phyloP scores from a whole-genome alignment of 1,140 invertebrate species.

The Drosophila sulfurigaster region DNA sequence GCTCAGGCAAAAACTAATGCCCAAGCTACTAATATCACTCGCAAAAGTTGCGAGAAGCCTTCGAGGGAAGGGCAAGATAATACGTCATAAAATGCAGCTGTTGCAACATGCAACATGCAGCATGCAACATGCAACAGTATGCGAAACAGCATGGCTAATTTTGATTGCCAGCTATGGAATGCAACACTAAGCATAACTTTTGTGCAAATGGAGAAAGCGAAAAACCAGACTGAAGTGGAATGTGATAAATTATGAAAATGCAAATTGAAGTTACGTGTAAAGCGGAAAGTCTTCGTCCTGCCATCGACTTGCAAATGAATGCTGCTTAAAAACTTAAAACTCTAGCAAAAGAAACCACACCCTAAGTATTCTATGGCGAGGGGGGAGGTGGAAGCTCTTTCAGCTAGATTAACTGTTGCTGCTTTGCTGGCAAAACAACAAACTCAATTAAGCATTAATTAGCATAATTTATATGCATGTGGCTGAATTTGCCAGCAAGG shows the following conservation, averaged over 20 bases:
- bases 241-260: slow-evolving; percentile 68
- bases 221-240: not conserved
- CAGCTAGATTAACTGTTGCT: slow-evolving; percentile 27
- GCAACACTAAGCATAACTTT: slow-evolving; percentile 12
- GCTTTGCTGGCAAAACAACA: slow-evolving; percentile 39
- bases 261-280: slow-evolving; percentile 57
- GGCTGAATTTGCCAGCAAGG: slow-evolving; percentile 24
- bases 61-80: slow-evolving; percentile 14
- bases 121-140: not conserved
- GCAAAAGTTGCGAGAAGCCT: slow-evolving; percentile 26
- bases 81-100: slow-evolving; percentile 51
- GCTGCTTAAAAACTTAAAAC: slow-evolving; percentile 36
- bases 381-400: not conserved
- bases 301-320: slow-evolving; percentile 32
- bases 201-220: not conserved
- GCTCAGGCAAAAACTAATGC: slow-evolving; percentile 28
- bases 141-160: slow-evolving; percentile 25
- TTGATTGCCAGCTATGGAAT: slow-evolving; percentile 25
- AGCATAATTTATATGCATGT: slow-evolving; percentile 74
- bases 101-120: slow-evolving; percentile 28
- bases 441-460: slow-evolving; percentile 81
- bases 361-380: too few species aligned
- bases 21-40: slow-evolving; percentile 23
- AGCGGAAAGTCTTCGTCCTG: slow-evolving; percentile 21
- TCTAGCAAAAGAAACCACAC: slow-evolving; percentile 19